A percentile compares a stretch with the other conserved stretches of the same genome.
Conservation (phyloP, 2,113 vertebrate species). For the Ciconia maguari region DNA sequence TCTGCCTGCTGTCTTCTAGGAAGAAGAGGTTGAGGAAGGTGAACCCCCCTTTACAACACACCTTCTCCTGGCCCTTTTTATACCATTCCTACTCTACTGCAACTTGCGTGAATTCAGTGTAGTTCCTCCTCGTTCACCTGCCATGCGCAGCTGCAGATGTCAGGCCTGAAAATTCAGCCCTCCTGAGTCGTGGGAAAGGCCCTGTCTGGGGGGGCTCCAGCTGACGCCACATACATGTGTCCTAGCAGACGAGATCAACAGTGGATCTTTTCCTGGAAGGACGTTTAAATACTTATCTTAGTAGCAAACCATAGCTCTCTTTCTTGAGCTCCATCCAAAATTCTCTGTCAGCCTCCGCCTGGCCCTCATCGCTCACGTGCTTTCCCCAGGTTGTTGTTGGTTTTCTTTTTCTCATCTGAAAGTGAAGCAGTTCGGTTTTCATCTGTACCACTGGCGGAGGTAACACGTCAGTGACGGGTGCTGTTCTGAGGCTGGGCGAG, state of each 20-base stretch:
- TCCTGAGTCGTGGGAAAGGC: background rate
- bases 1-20: background rate
- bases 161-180: background rate
- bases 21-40: background rate
- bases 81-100: background rate
- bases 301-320: background rate
- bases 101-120: background rate
- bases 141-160: background rate
- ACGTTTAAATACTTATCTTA: background rate
- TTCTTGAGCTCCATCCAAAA: background rate
- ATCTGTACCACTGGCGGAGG: background rate
- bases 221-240: background rate
- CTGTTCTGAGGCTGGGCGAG: background rate
- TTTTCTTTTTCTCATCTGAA: background rate
- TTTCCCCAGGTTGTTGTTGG: background rate
- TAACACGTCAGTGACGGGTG: fast-evolving
- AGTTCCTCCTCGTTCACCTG: background rate
- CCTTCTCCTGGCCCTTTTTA: background rate
- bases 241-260: background rate
- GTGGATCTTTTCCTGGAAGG: background rate
- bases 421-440: background rate
- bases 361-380: background rate
- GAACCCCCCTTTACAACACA: background rate
- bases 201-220: background rate
- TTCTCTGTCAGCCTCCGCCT: background rate